Percentiles rank a stretch among this genome's conserved stretches.
phyloP scores from a whole-genome alignment of 1,140 invertebrate species.

The Sminthurinus signatus region DNA sequence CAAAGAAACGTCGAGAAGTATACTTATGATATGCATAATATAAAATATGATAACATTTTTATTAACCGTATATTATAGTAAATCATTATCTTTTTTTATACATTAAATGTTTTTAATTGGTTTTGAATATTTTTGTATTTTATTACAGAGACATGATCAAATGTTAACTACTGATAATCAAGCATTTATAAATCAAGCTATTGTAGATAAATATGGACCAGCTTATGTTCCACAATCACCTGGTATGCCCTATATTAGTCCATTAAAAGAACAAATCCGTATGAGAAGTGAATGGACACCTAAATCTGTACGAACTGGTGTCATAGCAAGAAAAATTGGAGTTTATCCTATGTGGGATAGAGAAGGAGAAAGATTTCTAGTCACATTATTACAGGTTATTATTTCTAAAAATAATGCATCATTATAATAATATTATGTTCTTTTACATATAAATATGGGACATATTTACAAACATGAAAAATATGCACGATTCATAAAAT shows the following conservation, averaged over 20 bases:
- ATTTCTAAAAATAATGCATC: too few species aligned
- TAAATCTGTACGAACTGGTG: slow-evolving; percentile 62
- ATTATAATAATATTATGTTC: too few species aligned
- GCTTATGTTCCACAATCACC: slow-evolving; percentile 47
- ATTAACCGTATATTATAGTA: background rate
- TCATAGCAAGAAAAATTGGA: slow-evolving; percentile 91
- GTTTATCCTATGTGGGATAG: slow-evolving; percentile 86
- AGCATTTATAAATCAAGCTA: slow-evolving; percentile 71
- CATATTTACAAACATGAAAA: too few species aligned
- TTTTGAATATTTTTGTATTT: slow-evolving; percentile 11
- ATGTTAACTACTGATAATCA: slow-evolving; percentile 69
- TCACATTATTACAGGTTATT: slow-evolving; percentile 76
- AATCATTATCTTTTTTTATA: background rate
- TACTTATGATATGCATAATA: background rate
- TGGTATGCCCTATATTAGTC: slow-evolving; percentile 48
- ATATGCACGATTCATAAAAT: too few species aligned
- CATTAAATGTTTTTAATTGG: background rate
- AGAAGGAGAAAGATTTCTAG: slow-evolving; percentile 66
- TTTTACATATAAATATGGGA: too few species aligned
- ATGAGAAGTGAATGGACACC: slow-evolving; percentile 57
- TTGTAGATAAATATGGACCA: slow-evolving; percentile 57
- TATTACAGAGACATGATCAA: slow-evolving; percentile 59
- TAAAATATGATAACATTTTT: slow-evolving; percentile 8
- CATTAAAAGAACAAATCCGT: slow-evolving; percentile 54
- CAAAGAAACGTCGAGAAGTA: slow-evolving; percentile 39